Conservation (phyloP, 2,797 vertebrate species). For the Graptemys geographica region DNA sequence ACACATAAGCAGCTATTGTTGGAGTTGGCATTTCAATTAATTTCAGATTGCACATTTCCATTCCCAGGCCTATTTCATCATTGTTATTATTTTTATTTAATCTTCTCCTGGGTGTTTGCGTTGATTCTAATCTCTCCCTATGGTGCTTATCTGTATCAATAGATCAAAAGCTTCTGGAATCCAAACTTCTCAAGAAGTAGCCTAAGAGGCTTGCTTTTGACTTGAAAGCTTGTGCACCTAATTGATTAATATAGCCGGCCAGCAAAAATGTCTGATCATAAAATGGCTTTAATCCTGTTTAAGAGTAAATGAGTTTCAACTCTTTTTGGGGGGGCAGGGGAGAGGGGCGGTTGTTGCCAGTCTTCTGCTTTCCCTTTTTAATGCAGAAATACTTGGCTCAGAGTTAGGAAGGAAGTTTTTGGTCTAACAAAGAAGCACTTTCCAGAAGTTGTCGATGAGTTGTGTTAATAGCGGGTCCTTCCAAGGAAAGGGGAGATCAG, state of each 20-base stretch:
- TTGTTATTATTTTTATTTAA: slow-evolving; percentile 48
- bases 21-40: slow-evolving; percentile 28
- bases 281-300: background rate
- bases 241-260: slow-evolving; percentile 16
- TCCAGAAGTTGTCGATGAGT: background rate
- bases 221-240: slow-evolving; percentile 15
- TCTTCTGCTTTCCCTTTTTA: background rate
- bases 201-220: slow-evolving; percentile 11
- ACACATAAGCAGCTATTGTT: background rate
- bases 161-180: slow-evolving; percentile 31
- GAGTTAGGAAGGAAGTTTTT: background rate
- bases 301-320: slow-evolving; percentile 20
- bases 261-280: background rate
- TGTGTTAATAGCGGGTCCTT: slow-evolving; percentile 4
- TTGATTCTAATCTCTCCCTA: slow-evolving; percentile 39
- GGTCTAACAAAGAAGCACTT: background rate
- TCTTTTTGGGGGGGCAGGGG: background rate
- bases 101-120: slow-evolving; percentile 34
- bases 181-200: slow-evolving; percentile 23
- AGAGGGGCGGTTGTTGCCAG: background rate
- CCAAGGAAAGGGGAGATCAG: background rate
- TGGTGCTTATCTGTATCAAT: slow-evolving; percentile 33
- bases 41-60: slow-evolving; percentile 47
- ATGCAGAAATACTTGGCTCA: background rate
- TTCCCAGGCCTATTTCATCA: slow-evolving; percentile 28